These are phyloP conservation scores for Neoascia interrupta DNA, from an alignment of 2,888 invertebrate genomes.

Conservation along the genomic window DNA sequence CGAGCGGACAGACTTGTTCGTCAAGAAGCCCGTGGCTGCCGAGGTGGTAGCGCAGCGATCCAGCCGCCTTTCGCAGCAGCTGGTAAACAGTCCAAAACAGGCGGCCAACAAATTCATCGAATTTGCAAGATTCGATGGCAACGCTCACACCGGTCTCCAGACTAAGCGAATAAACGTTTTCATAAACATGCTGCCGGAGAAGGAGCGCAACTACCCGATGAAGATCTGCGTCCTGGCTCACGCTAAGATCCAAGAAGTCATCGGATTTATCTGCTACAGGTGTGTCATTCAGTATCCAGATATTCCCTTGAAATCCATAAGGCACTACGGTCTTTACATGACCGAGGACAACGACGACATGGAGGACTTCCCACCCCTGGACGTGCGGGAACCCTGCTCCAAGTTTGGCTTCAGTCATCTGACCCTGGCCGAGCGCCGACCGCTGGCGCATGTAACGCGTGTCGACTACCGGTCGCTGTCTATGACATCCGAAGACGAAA, in stretches of 20 bases:
- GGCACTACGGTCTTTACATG: conserved; percentile 92
- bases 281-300: conserved; percentile 85
- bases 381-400: conserved; percentile 91
- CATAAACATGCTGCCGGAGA: conserved; percentile 91
- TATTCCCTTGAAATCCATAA: conserved; percentile 83
- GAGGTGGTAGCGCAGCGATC: conserved; percentile 72
- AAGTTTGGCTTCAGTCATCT: conserved; percentile 95
- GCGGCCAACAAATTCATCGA: conserved; percentile 93
- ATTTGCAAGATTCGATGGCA: conserved; percentile 95
- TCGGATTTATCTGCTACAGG: conserved; percentile 95
- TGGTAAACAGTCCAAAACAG: conserved; percentile 87
- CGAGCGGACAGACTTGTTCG: conserved; percentile 75
- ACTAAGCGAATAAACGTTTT: conserved; percentile 94
- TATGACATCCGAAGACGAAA: conserved; percentile 80
- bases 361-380: conserved; percentile 96
- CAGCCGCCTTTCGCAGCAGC: conserved; percentile 87
- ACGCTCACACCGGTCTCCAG: conserved; percentile 88
- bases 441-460: conserved; percentile 75
- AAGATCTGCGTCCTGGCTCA: conserved; percentile 89
- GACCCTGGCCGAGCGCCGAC: conserved; percentile 88
- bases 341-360: conserved; percentile 94
- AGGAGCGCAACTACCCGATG: conserved; percentile 91
- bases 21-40: conserved; percentile 71
- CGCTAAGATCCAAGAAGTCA: conserved; percentile 93
- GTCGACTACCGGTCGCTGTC: conserved; percentile 77